phyloP scores from a whole-genome alignment of 2,797 vertebrate species.

The Mormyrus hasselquistii region DNA sequence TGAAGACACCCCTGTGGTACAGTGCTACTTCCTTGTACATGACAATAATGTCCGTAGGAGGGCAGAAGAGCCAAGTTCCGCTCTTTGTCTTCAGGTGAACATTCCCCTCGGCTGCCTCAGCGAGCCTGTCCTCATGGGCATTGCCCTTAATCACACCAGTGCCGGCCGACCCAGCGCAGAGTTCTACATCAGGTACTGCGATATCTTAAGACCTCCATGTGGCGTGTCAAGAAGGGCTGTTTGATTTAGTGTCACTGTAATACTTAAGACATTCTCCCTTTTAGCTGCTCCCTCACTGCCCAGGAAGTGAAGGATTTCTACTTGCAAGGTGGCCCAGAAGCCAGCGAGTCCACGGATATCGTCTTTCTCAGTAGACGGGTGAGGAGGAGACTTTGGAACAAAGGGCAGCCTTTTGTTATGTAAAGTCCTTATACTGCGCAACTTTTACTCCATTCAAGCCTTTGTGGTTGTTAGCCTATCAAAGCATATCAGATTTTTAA shows the following conservation, averaged over 20 bases:
- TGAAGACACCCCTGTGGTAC: constrained; percentile 36
- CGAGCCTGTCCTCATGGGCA: constrained; percentile 70
- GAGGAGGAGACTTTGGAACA: constrained; percentile 15
- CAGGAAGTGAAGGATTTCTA: constrained; percentile 71
- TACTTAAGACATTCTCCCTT: neutral
- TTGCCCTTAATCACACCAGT: constrained; percentile 80
- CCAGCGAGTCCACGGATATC: constrained; percentile 76
- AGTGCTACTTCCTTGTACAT: neutral
- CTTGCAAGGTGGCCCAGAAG: constrained; percentile 74
- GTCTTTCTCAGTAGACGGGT: constrained; percentile 69
- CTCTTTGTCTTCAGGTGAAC: constrained; percentile 66
- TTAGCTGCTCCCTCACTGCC: constrained; percentile 71
- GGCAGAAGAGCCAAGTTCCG: neutral
- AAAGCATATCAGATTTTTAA: neutral
- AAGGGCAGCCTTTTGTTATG: neutral
- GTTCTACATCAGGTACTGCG: constrained; percentile 74
- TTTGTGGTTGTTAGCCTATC: neutral
- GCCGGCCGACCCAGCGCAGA: constrained; percentile 78
- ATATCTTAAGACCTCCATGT: neutral
- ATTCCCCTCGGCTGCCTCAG: constrained; percentile 67
- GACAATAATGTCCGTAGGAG: neutral
- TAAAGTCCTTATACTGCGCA: neutral
- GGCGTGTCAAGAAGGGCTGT: neutral
- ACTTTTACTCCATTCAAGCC: neutral
- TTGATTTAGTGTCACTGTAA: neutral